These are phyloP conservation scores for Neofelis nebulosa DNA, from an alignment of 2,113 vertebrate species.

Conservation along the genomic window DNA sequence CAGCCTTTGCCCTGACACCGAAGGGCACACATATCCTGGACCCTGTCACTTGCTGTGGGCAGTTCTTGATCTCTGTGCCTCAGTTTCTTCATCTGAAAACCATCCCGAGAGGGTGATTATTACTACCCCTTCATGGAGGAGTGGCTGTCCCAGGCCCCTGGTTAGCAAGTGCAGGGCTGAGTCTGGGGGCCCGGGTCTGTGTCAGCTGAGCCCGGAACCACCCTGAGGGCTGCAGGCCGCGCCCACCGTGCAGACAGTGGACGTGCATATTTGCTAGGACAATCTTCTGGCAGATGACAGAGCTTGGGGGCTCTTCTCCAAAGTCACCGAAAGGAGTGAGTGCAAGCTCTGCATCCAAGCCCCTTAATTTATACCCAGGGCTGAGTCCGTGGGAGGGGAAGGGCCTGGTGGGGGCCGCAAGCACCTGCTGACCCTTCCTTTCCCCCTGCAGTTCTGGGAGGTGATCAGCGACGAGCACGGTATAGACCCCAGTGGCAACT, in stretches of 20 bases:
- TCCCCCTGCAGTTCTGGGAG: slow-evolving; percentile 88
- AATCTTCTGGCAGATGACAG: neutral
- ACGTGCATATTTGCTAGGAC: accelerated
- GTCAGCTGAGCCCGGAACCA: neutral
- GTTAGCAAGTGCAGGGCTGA: neutral
- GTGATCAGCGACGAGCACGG: slow-evolving; percentile 93
- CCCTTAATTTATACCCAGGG: neutral
- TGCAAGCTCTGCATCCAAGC: neutral
- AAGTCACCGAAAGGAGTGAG: neutral
- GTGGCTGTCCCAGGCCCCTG: neutral
- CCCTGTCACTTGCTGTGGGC: neutral
- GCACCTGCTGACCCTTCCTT: neutral
- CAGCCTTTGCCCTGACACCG: accelerated
- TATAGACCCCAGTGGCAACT: slow-evolving; percentile 91
- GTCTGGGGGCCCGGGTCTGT: neutral
- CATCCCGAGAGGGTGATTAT: neutral
- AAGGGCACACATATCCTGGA: neutral
- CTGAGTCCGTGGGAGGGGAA: neutral
- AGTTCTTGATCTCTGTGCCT: neutral
- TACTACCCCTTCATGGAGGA: neutral
- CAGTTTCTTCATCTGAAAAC: neutral
- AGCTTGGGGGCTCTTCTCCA: neutral
- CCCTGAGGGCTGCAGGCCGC: too few relatives aligned
- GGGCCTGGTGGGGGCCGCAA: accelerated
- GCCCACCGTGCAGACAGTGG: accelerated